Evolutionary conservation across 2,113 vertebrate genomes (phyloP), one percentile per base, ranked within the genome.

Genomic region (Chlorodrepanis virens): DNA sequence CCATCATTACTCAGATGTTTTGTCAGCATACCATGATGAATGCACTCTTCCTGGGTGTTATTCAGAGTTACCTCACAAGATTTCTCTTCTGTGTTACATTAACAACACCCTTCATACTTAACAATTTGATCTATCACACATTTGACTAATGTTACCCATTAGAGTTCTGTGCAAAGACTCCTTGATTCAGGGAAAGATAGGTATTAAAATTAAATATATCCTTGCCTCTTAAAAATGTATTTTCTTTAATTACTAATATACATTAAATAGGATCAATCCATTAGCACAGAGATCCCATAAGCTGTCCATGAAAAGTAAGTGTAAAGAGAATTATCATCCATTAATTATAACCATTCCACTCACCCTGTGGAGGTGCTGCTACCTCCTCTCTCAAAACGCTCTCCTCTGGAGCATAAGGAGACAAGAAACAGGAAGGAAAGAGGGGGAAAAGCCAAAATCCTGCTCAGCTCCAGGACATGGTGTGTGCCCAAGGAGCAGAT

Each of bases 1-100:
- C 93, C 83, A 64, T 94, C 96, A 97, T 95, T 94, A 94, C 94
- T 97, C 96, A 96, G 94, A 83, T 93, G 94, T 96, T 97, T 97
- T 95, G 95, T 89, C 96, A 97, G 95, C 86, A 94, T 9, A 83
- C 89, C 86, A 89, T 93, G 96, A 97, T 90, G 91, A 97, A 97
- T 90, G 91, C 86, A 95, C 88, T 92, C 90, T 59, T 88, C 63
- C 93, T 59, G 63, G 39, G 54, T 50, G 83, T 94, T 93, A 92
- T 39, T 93, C 95, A 80, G 83, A 96, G 76, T 81, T 93, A 94
- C 96, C 94, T 89, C 94, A 87, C 91, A 93, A 87, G 94, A 93
- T 83, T 83, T 81, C 96, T 94, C 95, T 90, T 60, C 93, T 91
- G 89, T 35, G 64, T 89, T 95, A 92, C 94, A 92, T 95, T 97